phyloP scores from a whole-genome alignment of 2,797 vertebrate species.

The Phrynocephalus forsythii region DNA sequence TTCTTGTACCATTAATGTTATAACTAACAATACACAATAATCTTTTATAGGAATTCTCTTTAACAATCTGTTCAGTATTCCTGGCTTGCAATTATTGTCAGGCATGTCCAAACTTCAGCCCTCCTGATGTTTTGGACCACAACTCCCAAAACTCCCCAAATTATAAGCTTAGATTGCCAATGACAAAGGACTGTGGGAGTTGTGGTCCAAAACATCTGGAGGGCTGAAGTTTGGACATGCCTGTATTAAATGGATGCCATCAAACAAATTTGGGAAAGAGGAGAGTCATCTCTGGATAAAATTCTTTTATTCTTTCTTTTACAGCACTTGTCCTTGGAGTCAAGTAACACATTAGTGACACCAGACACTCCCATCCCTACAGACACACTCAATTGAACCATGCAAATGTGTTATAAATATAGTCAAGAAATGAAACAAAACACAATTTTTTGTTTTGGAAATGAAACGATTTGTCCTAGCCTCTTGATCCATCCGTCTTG shows the following conservation, averaged over 20 bases:
- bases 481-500: too few relatives aligned
- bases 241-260: too few relatives aligned
- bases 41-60: not conserved
- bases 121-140: too few relatives aligned
- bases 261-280: not conserved
- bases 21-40: constrained; percentile 11
- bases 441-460: too few relatives aligned
- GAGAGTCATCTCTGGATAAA: rapidly evolving
- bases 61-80: not conserved
- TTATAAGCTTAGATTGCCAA: too few relatives aligned
- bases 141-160: too few relatives aligned
- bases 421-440: not conserved
- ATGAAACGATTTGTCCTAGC: too few relatives aligned
- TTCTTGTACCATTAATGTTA: not conserved
- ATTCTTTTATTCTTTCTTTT: not conserved
- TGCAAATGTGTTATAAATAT: not conserved
- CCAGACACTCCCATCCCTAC: not conserved
- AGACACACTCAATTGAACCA: not conserved
- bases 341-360: not conserved
- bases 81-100: not conserved
- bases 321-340: not conserved
- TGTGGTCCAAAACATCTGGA: too few relatives aligned
- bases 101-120: too few relatives aligned
- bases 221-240: too few relatives aligned
- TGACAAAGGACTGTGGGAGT: too few relatives aligned